These are phyloP conservation scores for Gymnocypris eckloni DNA, from an alignment of 2,797 vertebrate species.

Conservation along the genomic window DNA sequence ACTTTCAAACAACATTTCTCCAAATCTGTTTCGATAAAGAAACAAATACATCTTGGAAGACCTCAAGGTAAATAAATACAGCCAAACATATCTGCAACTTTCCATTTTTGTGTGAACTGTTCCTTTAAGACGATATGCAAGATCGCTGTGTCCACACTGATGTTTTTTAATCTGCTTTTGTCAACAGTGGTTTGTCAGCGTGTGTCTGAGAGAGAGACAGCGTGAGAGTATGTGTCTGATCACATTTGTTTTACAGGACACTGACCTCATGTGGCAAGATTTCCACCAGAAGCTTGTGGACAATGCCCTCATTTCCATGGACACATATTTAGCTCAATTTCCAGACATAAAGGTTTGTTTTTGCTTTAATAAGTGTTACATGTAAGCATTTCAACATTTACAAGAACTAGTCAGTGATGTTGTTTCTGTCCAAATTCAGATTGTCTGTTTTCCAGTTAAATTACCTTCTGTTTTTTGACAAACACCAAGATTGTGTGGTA, in stretches of 20 bases:
- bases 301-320: slow-evolving; percentile 85
- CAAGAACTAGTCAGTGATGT: neutral
- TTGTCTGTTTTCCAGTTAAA: neutral
- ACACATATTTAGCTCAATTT: slow-evolving; percentile 92
- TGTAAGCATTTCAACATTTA: neutral
- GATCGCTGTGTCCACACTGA: neutral
- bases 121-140: neutral
- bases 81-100: neutral
- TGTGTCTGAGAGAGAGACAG: neutral
- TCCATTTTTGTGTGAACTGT: neutral
- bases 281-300: slow-evolving; percentile 93
- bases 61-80: neutral
- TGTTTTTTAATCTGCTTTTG: too few relatives aligned
- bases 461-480: neutral
- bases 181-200: slow-evolving; percentile 11
- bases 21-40: neutral
- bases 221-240: neutral
- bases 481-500: neutral
- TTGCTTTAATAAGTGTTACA: neutral
- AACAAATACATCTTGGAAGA: neutral
- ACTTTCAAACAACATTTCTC: neutral
- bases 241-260: slow-evolving; percentile 79
- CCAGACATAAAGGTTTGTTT: slow-evolving; percentile 91
- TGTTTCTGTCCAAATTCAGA: neutral
- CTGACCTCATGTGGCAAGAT: slow-evolving; percentile 92